A percentile compares a stretch with the other conserved stretches of the same genome.
Evolutionary conservation across 2,888 invertebrate genomes (phyloP).

Genomic region (Ptilodon capucinus): DNA sequence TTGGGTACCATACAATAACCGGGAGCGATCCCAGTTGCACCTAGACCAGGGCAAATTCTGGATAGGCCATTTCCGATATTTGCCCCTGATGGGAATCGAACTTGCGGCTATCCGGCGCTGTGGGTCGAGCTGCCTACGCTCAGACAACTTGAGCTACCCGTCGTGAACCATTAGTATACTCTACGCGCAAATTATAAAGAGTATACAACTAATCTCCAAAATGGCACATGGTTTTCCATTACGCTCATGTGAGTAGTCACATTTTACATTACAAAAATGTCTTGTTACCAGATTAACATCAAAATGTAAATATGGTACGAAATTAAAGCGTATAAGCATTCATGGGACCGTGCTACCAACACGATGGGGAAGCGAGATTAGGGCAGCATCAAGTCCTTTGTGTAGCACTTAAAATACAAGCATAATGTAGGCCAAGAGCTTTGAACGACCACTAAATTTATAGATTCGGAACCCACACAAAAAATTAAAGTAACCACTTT

Average conservation of each 20-base stretch:
- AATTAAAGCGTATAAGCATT: not conserved
- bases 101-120: no score
- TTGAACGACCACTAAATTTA: no score
- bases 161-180: no score
- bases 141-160: no score
- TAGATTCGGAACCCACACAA: no score
- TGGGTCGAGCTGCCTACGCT: no score
- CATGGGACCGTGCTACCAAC: not conserved
- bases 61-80: no score
- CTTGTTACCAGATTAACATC: conserved; percentile 1
- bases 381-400: not conserved
- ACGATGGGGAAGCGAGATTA: not conserved
- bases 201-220: not conserved
- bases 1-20: no score
- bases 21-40: no score
- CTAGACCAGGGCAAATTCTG: no score
- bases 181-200: not conserved
- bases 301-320: conserved; percentile 1
- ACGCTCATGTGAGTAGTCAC: not conserved
- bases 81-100: no score
- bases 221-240: not conserved
- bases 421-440: not conserved
- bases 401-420: not conserved
- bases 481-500: no score
- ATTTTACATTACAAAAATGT: not conserved